These are phyloP conservation scores for Sceloporus undulatus DNA, from an alignment of 2,113 vertebrate genomes.

Conservation along the genomic window DNA sequence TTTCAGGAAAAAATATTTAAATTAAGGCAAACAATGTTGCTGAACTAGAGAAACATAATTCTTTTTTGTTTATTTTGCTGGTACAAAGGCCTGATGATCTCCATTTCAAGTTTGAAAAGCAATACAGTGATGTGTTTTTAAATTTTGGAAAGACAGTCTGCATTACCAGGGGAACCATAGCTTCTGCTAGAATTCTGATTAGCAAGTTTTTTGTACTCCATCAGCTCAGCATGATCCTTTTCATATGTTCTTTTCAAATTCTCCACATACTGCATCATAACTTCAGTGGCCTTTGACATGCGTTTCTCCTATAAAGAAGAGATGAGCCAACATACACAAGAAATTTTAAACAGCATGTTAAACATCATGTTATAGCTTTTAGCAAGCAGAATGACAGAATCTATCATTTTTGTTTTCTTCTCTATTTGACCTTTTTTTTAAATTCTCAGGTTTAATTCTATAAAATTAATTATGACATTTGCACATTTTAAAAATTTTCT, in stretches of 20 bases:
- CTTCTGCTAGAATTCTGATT: conserved; percentile 96
- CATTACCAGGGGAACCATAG: conserved; percentile 87
- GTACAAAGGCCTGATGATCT: neutral
- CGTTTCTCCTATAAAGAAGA: conserved; percentile 89
- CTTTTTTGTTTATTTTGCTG: neutral
- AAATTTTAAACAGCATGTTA: neutral
- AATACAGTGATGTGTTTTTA: neutral
- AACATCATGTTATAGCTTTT: neutral
- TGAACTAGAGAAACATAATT: neutral
- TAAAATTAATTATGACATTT: neutral
- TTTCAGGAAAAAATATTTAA: neutral
- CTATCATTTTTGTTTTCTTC: no score
- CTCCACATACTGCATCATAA: conserved; percentile 99
- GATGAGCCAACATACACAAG: neutral
- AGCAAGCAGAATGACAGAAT: neutral
- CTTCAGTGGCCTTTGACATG: conserved; percentile 97
- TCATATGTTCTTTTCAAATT: conserved; percentile 97
- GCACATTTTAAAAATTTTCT: neutral
- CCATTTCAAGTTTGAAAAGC: neutral
- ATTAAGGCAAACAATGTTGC: neutral
- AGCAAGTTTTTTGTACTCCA: conserved; percentile 97
- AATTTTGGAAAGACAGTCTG: neutral
- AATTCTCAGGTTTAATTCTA: no score
- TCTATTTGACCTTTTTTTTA: neutral
- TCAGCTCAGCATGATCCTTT: conserved; percentile 96